A percentile compares a stretch with the other conserved stretches of the same genome.
These are phyloP conservation scores for Zaprionus ornatus DNA, from an alignment of 1,140 invertebrate species.

Conservation along the genomic window DNA sequence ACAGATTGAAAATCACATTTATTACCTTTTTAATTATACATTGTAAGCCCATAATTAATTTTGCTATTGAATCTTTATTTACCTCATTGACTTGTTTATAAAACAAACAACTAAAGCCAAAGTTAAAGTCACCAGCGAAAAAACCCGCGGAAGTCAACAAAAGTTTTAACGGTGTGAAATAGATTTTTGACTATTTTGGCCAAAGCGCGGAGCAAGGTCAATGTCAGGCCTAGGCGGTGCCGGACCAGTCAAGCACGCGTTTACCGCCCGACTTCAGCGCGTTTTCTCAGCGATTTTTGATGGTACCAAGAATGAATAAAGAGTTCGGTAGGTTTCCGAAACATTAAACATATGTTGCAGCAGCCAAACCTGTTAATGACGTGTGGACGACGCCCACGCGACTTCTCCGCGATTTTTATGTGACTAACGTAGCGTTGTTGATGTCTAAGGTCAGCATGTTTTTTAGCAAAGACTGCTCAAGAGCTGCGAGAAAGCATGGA, in stretches of 20 bases:
- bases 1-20: not conserved
- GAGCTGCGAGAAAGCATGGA: slow-evolving; percentile 15
- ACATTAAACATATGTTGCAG: not conserved
- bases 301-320: not conserved
- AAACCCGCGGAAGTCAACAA: slow-evolving; percentile 64
- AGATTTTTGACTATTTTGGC: slow-evolving; percentile 30
- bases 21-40: slow-evolving; percentile 15
- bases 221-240: slow-evolving; percentile 46
- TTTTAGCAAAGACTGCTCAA: not conserved
- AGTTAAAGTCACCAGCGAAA: slow-evolving; percentile 11
- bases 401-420: not conserved
- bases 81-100: not conserved
- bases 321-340: not conserved
- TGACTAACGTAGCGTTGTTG: not conserved
- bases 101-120: slow-evolving; percentile 15
- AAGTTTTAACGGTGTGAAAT: slow-evolving; percentile 66
- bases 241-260: slow-evolving; percentile 13
- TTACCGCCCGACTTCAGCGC: not conserved
- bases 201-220: slow-evolving; percentile 63
- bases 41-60: slow-evolving; percentile 36
- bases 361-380: not conserved
- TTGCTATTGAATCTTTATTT: slow-evolving; percentile 43
- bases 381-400: not conserved
- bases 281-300: not conserved
- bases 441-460: not conserved